These are phyloP conservation scores for Cataglyphis altisquamis DNA, from an alignment of 2,888 invertebrate species.

Conservation along the genomic window DNA sequence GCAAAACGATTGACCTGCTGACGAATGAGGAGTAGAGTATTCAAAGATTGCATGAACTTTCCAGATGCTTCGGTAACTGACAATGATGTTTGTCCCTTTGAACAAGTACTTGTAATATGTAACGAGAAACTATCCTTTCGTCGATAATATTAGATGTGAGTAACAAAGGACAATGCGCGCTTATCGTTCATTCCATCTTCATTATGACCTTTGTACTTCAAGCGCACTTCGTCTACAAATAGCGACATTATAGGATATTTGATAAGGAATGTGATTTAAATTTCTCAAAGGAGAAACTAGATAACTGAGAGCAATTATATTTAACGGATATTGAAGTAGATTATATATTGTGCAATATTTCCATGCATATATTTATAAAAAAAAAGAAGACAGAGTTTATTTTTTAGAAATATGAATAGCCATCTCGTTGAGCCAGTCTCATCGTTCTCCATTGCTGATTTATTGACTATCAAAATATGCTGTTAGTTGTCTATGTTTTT, in stretches of 20 bases:
- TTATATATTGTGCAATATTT: neutral
- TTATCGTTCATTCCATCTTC: neutral
- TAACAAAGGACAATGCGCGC: neutral
- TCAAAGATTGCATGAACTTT: neutral
- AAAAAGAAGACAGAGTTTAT: neutral
- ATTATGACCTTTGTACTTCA: neutral
- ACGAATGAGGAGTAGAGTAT: neutral
- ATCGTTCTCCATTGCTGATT: neutral
- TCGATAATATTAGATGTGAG: neutral
- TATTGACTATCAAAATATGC: neutral
- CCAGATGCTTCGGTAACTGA: neutral
- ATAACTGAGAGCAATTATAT: neutral
- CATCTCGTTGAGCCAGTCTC: neutral
- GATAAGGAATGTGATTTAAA: neutral
- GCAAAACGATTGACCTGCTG: neutral
- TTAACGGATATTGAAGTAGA: neutral
- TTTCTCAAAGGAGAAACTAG: neutral
- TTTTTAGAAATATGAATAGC: neutral
- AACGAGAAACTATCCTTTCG: neutral
- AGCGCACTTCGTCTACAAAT: neutral
- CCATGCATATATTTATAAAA: neutral
- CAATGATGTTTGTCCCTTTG: conserved; percentile 15
- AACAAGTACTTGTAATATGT: neutral
- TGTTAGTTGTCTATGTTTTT: neutral
- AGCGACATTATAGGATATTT: neutral